These are phyloP conservation scores for Todiramphus saurophagus DNA, from an alignment of 2,113 vertebrate species.

Conservation along the genomic window DNA sequence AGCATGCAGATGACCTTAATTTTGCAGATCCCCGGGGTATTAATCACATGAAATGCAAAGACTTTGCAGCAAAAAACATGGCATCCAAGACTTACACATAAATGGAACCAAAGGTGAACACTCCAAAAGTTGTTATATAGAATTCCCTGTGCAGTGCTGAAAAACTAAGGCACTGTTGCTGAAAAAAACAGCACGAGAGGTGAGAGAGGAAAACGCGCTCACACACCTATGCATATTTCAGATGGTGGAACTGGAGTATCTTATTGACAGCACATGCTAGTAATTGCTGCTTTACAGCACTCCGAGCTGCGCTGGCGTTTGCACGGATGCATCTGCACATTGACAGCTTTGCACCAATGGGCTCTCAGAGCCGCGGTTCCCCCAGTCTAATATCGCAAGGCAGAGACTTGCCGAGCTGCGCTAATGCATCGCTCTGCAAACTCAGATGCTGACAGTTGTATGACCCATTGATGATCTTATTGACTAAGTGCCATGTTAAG, in stretches of 20 bases:
- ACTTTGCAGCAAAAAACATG: not conserved
- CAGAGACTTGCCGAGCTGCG: not conserved
- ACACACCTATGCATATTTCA: not conserved
- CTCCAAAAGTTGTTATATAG: not conserved
- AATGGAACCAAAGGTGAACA: not conserved
- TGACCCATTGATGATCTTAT: not conserved
- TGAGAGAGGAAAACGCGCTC: not conserved
- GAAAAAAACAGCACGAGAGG: not conserved
- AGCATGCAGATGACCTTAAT: not conserved
- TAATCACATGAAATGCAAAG: not conserved
- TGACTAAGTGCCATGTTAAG: not conserved
- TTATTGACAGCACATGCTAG: not conserved
- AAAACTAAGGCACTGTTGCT: not conserved
- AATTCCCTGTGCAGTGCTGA: not conserved
- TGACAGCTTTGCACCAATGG: not conserved
- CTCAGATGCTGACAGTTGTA: not conserved
- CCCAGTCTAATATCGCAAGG: not conserved
- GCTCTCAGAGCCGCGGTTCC: not conserved
- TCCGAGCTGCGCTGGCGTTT: not conserved
- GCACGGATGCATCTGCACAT: not conserved
- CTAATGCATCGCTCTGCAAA: not conserved
- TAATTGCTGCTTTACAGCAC: constrained; percentile 5
- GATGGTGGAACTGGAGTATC: not conserved
- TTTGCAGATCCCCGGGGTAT: not conserved
- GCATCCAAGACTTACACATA: not conserved